Conservation (phyloP, 2,888 invertebrate species). For the Callyntrura guangdongensis region DNA sequence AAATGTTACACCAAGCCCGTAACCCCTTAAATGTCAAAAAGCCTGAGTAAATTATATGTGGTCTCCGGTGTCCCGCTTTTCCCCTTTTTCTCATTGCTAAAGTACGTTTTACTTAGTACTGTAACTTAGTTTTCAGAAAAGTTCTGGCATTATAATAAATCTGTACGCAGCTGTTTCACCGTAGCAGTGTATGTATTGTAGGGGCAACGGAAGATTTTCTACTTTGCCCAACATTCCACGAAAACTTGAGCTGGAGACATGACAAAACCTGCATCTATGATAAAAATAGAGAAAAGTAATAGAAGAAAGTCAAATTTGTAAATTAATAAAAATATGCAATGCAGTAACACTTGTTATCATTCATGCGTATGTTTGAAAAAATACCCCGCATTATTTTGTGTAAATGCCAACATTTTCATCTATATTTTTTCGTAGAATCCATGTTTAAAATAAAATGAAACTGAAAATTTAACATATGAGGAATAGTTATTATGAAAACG, state of each 20-base stretch:
- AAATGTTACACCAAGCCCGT: too few species aligned
- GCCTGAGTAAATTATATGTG: too few species aligned
- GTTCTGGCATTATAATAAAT: too few species aligned
- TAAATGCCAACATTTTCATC: neutral
- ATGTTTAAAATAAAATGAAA: too few species aligned
- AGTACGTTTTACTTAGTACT: too few species aligned
- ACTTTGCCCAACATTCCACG: neutral
- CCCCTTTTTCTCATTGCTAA: too few species aligned
- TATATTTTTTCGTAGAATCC: too few species aligned
- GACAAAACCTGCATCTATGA: neutral
- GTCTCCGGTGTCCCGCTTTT: too few species aligned
- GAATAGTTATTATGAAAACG: neutral
- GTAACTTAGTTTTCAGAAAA: too few species aligned
- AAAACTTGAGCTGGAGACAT: neutral
- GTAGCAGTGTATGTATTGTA: too few species aligned
- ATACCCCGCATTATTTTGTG: neutral
- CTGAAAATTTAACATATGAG: neutral
- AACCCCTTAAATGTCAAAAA: too few species aligned
- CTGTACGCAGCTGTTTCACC: too few species aligned
- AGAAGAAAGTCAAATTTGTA: slow-evolving; percentile 14
- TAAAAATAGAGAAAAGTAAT: neutral
- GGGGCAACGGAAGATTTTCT: neutral
- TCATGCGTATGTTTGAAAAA: neutral
- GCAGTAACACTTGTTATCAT: neutral
- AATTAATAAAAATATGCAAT: slow-evolving; percentile 21